Evolutionary conservation across 2,888 invertebrate genomes (phyloP).

Genomic region (Ctenicera cuprea): DNA sequence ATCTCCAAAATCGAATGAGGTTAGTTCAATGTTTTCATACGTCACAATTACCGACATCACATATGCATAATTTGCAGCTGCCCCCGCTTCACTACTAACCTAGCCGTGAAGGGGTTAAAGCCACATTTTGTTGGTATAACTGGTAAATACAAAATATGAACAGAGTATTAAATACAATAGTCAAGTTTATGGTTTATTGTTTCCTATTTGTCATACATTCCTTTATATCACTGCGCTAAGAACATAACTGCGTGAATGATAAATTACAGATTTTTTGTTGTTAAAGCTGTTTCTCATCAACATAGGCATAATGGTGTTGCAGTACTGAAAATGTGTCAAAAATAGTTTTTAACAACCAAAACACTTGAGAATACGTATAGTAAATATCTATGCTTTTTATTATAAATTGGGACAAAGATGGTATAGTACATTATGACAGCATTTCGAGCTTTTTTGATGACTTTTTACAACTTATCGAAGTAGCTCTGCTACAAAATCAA

Average conservation of each 20-base stretch:
- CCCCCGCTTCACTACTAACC: too few relatives aligned
- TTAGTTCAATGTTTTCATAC: too few relatives aligned
- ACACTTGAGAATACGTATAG: conserved; percentile 41
- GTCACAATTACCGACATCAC: too few relatives aligned
- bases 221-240: conserved; percentile 50
- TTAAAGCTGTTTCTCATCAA: conserved; percentile 15
- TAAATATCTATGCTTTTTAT: conserved; percentile 28
- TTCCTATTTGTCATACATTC: conserved; percentile 52
- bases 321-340: conserved; percentile 18
- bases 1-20: too few relatives aligned
- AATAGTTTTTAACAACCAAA: conserved; percentile 20
- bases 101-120: too few relatives aligned
- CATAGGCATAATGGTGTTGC: neutral
- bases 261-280: conserved; percentile 30
- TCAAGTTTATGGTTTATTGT: conserved; percentile 49
- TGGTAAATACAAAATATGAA: too few relatives aligned
- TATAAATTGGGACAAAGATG: conserved; percentile 40
- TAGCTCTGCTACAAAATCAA: conserved; percentile 24
- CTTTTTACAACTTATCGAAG: conserved; percentile 19
- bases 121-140: too few relatives aligned
- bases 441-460: neutral
- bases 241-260: conserved; percentile 41
- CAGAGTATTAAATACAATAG: too few relatives aligned
- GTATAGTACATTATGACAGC: conserved; percentile 23
- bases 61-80: too few relatives aligned